A percentile compares a stretch with the other conserved stretches of the same genome.
Evolutionary conservation across 2,888 invertebrate genomes (phyloP).

Genomic region (Neoascia interrupta): DNA sequence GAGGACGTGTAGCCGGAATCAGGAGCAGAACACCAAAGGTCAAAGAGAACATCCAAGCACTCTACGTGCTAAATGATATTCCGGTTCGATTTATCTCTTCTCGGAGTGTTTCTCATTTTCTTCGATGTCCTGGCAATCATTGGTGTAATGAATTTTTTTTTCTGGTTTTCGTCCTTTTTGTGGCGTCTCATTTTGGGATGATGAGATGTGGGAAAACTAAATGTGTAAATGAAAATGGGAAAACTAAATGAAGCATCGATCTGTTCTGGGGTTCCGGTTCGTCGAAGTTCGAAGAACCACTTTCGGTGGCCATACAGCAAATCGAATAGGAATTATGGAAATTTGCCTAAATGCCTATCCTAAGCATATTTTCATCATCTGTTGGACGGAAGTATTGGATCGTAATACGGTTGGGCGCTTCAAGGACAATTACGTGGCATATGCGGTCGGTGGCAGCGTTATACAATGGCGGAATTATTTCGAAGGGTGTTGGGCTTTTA

Average conservation of each 20-base stretch:
- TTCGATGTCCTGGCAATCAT: constrained; percentile 39
- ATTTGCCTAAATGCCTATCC: constrained; percentile 53
- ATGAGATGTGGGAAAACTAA: constrained; percentile 15
- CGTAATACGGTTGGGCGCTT: too few relatives aligned
- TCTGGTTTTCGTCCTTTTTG: constrained; percentile 35
- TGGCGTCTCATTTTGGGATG: constrained; percentile 11
- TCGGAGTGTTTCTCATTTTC: constrained; percentile 28
- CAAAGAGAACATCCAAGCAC: constrained; percentile 31
- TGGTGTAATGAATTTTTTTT: constrained; percentile 64
- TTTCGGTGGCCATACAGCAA: constrained; percentile 19
- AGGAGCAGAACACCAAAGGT: constrained; percentile 33
- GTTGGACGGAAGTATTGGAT: too few relatives aligned
- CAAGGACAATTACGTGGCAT: too few relatives aligned
- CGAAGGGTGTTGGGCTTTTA: too few relatives aligned
- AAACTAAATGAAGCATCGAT: constrained; percentile 50
- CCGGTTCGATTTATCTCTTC: constrained; percentile 20
- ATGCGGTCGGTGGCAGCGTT: too few relatives aligned
- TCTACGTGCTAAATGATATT: constrained; percentile 57
- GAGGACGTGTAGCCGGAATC: too few relatives aligned
- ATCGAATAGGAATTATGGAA: constrained; percentile 57
- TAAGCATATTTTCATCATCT: too few relatives aligned
- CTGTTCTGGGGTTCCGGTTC: constrained; percentile 22
- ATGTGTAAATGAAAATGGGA: constrained; percentile 49
- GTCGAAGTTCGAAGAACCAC: not conserved
- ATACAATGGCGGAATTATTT: too few relatives aligned